Evolutionary conservation across 2,888 invertebrate genomes (phyloP).

Genomic region (Nomada lathburiana): DNA sequence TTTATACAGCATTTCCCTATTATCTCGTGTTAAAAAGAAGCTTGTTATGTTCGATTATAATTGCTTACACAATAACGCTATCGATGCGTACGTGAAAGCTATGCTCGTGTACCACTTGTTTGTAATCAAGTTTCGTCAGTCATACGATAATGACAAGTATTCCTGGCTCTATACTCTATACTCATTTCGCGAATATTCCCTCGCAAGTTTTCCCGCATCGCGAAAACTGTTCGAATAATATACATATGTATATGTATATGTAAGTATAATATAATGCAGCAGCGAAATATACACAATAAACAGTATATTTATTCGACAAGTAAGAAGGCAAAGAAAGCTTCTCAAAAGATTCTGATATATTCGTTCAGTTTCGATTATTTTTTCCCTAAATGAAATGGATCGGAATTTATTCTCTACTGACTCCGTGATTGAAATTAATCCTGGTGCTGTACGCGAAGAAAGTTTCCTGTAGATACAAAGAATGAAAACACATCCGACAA

Average conservation of each 20-base stretch:
- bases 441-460: not conserved
- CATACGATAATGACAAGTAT: conserved; percentile 21
- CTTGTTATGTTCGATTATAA: not conserved
- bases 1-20: not conserved
- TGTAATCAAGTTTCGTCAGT: conserved; percentile 29
- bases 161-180: not conserved
- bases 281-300: too few relatives aligned
- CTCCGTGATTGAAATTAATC: too few relatives aligned
- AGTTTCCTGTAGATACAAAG: not conserved
- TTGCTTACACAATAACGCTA: conserved; percentile 20
- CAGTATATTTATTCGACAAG: too few relatives aligned
- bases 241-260: too few relatives aligned
- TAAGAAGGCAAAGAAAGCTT: too few relatives aligned
- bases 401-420: too few relatives aligned
- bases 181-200: conserved; percentile 22
- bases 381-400: too few relatives aligned
- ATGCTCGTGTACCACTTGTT: conserved; percentile 2
- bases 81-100: not conserved
- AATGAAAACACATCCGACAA: not conserved
- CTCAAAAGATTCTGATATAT: too few relatives aligned
- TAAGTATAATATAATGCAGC: too few relatives aligned
- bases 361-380: too few relatives aligned
- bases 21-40: not conserved
- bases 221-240: too few relatives aligned
- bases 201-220: not conserved